These are phyloP conservation scores for Lerista edwardsae DNA, from an alignment of 2,797 vertebrate species.

Conservation along the genomic window DNA sequence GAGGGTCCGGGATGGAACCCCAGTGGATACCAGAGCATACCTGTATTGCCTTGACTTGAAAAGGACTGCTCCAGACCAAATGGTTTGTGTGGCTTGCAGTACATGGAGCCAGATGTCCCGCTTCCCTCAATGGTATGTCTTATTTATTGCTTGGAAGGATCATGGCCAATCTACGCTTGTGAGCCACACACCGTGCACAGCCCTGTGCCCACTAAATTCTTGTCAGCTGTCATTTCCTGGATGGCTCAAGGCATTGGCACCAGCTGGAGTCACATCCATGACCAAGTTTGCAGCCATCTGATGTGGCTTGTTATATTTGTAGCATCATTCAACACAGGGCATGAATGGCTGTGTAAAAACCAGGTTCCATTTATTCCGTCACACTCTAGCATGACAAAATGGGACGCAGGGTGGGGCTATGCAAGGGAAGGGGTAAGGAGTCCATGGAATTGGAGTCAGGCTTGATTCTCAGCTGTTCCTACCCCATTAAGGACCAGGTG, in stretches of 20 bases:
- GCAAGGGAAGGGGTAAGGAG: background rate
- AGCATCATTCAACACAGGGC: constrained; percentile 2
- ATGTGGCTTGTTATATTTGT: background rate
- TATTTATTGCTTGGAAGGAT: background rate
- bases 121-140: background rate
- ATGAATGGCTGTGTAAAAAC: background rate
- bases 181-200: background rate
- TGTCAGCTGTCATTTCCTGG: constrained; percentile 1
- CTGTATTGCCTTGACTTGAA: background rate
- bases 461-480: background rate
- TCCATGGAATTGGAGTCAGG: background rate
- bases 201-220: background rate
- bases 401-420: no score
- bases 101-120: background rate
- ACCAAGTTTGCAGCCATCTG: background rate
- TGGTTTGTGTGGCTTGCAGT: background rate
- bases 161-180: background rate
- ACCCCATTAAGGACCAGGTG: background rate
- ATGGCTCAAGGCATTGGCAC: constrained; percentile 12
- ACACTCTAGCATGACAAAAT: background rate
- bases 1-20: no score
- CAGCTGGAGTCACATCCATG: background rate
- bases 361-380: background rate
- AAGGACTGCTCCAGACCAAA: no score
- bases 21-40: no score